Evolutionary conservation across 2,888 invertebrate species (phyloP).

Genomic region (Agonopterix arenella): DNA sequence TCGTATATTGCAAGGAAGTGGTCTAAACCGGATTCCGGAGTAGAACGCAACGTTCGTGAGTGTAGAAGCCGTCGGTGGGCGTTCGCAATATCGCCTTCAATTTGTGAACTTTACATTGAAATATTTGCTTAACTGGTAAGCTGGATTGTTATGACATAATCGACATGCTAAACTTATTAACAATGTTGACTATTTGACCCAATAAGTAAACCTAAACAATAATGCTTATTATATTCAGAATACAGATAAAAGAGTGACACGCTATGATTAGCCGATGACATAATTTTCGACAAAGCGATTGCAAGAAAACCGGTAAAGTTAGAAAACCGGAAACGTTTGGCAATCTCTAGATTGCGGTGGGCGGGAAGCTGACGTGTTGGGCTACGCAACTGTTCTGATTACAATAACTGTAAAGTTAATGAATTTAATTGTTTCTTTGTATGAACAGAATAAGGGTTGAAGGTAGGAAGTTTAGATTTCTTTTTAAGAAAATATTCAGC

Average conservation of each 20-base stretch:
- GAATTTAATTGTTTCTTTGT: too few species aligned
- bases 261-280: conserved; percentile 32
- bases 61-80: conserved; percentile 2
- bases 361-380: conserved; percentile 19
- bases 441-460: too few species aligned
- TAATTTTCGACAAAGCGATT: conserved; percentile 34
- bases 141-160: conserved; percentile 3
- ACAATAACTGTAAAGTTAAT: too few species aligned
- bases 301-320: conserved; percentile 46
- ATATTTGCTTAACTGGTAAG: conserved; percentile 10
- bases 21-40: conserved; percentile 3
- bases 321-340: conserved; percentile 55
- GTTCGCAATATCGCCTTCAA: conserved; percentile 14
- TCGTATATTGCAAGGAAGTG: conserved; percentile 2
- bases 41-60: not conserved
- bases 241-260: not conserved
- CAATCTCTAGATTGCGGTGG: conserved; percentile 49
- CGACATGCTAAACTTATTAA: not conserved
- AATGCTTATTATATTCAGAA: too few species aligned
- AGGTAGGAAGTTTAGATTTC: too few species aligned
- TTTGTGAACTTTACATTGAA: conserved; percentile 39
- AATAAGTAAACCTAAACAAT: not conserved
- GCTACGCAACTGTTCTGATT: conserved; percentile 2
- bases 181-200: not conserved
- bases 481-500: too few species aligned